These are phyloP conservation scores for Empis stercorea DNA, from an alignment of 2,888 invertebrate genomes.

Conservation along the genomic window DNA sequence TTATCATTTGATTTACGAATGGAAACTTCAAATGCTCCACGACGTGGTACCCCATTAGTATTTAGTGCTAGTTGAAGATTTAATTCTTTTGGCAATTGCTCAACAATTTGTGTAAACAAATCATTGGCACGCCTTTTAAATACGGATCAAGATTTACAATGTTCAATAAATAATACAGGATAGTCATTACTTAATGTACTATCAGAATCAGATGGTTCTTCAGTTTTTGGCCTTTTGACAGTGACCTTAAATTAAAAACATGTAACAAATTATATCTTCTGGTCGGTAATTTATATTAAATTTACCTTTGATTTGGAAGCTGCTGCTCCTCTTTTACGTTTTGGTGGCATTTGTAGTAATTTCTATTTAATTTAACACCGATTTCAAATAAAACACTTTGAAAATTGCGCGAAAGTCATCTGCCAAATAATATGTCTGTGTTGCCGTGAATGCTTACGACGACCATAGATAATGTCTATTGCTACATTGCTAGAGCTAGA, in stretches of 20 bases:
- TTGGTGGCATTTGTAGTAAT: background rate
- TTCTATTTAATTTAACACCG: background rate
- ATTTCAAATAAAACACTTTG: too few species aligned
- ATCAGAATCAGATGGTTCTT: background rate
- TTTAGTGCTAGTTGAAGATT: slow-evolving; percentile 21
- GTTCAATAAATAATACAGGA: slow-evolving; percentile 29
- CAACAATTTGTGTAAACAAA: slow-evolving; percentile 17
- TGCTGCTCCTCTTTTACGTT: background rate
- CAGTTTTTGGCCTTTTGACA: background rate
- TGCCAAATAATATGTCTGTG: too few species aligned
- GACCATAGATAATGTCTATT: too few species aligned
- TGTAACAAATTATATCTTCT: background rate
- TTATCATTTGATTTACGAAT: slow-evolving; percentile 16
- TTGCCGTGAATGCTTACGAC: too few species aligned
- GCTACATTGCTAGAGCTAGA: too few species aligned
- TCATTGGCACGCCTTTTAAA: slow-evolving; percentile 30
- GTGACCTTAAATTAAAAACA: background rate
- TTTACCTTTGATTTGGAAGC: background rate
- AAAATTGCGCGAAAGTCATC: too few species aligned
- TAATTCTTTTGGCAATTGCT: slow-evolving; percentile 13
- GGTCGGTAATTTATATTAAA: background rate
- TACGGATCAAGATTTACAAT: slow-evolving; percentile 32
- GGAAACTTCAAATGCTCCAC: slow-evolving; percentile 29
- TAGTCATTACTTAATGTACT: background rate
- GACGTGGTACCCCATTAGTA: slow-evolving; percentile 22